phyloP scores from a whole-genome alignment of 2,113 vertebrate genomes.

The Corythoichthys haematopterus region DNA sequence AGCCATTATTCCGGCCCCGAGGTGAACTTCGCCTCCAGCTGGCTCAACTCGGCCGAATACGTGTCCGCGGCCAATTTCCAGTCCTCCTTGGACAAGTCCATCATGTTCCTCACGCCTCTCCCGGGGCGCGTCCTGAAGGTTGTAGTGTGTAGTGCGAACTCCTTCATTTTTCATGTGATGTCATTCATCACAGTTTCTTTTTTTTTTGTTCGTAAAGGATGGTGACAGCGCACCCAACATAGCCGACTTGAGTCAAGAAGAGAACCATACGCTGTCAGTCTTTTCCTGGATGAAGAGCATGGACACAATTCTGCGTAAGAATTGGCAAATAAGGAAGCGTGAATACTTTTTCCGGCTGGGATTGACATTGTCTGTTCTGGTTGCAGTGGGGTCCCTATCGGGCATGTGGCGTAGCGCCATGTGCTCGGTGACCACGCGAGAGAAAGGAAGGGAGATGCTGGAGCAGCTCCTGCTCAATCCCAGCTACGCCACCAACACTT shows the following conservation, averaged over 20 bases:
- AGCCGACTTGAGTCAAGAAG: slow-evolving; percentile 50
- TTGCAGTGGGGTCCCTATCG: slow-evolving; percentile 41
- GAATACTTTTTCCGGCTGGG: neutral
- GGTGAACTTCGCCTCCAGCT: slow-evolving; percentile 43
- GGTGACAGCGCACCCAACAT: slow-evolving; percentile 48
- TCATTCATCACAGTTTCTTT: neutral
- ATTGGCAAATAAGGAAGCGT: neutral
- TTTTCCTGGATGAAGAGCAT: slow-evolving; percentile 59
- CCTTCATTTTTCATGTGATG: neutral
- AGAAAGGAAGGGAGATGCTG: slow-evolving; percentile 56
- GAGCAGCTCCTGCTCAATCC: slow-evolving; percentile 53
- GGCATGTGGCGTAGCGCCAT: slow-evolving; percentile 54
- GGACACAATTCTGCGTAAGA: slow-evolving; percentile 50
- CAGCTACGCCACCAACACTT: slow-evolving; percentile 21
- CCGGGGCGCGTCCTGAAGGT: slow-evolving; percentile 58
- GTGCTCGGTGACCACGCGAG: slow-evolving; percentile 57
- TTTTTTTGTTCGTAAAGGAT: slow-evolving; percentile 15
- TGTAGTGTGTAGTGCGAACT: neutral
- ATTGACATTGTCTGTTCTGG: neutral
- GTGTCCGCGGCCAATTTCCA: slow-evolving; percentile 53
- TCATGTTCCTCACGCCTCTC: slow-evolving; percentile 46
- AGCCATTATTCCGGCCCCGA: slow-evolving; percentile 53
- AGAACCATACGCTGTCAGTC: slow-evolving; percentile 58
- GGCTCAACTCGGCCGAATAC: slow-evolving; percentile 53
- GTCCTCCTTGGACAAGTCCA: slow-evolving; percentile 42